Base-by-base conservation (phyloP, 2,797 vertebrate genomes). In the Sarcoramphus papa region DNA sequence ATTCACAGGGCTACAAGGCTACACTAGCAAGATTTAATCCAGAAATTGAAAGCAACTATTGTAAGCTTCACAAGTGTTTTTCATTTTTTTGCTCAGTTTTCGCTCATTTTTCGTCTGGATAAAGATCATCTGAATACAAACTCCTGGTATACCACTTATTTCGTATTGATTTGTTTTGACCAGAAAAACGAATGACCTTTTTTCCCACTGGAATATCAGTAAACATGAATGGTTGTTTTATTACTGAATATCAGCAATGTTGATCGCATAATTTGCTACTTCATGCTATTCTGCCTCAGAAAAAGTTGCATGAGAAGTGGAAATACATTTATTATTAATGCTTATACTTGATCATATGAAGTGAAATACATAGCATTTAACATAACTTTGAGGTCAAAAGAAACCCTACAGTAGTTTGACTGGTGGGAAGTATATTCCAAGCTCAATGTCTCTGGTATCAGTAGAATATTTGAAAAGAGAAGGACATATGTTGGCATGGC, bases 401-500 rank as follows among this genome's bases (percentile, higher is more conserved):
- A 51, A 77, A 41, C 20, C 33, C 16, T 59, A 7, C 3, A 30
- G 43, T 31, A 62, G 35, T 73, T 18, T 73, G 50, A 8, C 33
- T 60, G 59, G 47, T 90, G 70, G 43, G 41, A 94, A 93, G 22
- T 24, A 9, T 28, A 67, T 72, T 85, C 57, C 35, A 72, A 73
- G 21, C 51, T 88, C 54, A 7, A 14, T 11, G 33, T 48, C 40
- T 56, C 23, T 92, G 40, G 33, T 53, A 77, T 84, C 56, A 88
- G 65, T 40, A 24, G 82, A 84, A 92, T 69, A 62, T 93, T 64
- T 92, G 83, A 65, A 57, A 80, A 73, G 82, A 84, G 79, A 91
- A 82, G 69, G 73, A 94, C 3, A 22, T 45, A 23, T 12, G 94
- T 95, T 95, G 95, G 63, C 93, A 97, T 95, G 83, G 85, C 77